phyloP scores from a whole-genome alignment of 2,888 invertebrate species.

The Caenorhabditis sp. region DNA sequence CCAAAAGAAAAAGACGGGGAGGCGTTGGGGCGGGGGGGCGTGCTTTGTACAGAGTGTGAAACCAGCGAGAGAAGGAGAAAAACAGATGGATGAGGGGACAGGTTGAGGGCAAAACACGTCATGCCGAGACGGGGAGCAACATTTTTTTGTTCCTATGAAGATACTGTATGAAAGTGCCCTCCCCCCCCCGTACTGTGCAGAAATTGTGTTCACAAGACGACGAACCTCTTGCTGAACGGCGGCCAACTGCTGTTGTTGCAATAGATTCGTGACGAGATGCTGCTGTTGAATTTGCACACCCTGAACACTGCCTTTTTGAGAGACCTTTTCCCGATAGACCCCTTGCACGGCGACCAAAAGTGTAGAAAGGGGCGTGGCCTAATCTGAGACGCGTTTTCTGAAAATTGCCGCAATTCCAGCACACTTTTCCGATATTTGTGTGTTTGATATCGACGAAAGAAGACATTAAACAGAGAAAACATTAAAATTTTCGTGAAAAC shows the following conservation, averaged over 20 bases:
- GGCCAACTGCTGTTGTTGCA: conserved; percentile 46
- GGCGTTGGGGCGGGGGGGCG: neutral
- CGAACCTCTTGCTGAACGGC: conserved; percentile 44
- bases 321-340: too few species aligned
- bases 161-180: neutral
- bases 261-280: conserved; percentile 31
- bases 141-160: too few species aligned
- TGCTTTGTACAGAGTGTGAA: neutral
- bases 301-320: too few species aligned
- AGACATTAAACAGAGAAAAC: too few species aligned
- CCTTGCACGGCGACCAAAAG: too few species aligned
- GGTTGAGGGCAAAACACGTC: neutral
- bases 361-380: too few species aligned
- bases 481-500: too few species aligned
- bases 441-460: too few species aligned
- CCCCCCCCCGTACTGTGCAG: too few species aligned
- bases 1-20: conserved; percentile 25
- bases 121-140: neutral
- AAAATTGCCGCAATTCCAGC: too few species aligned
- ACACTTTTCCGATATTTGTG: too few species aligned
- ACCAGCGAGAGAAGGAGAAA: neutral
- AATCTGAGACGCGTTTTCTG: neutral
- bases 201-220: too few species aligned
- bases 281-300: conserved; percentile 44
- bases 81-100: conserved; percentile 6